Conservation (phyloP, 2,797 vertebrate genomes). For the Phataginus tetradactyla region DNA sequence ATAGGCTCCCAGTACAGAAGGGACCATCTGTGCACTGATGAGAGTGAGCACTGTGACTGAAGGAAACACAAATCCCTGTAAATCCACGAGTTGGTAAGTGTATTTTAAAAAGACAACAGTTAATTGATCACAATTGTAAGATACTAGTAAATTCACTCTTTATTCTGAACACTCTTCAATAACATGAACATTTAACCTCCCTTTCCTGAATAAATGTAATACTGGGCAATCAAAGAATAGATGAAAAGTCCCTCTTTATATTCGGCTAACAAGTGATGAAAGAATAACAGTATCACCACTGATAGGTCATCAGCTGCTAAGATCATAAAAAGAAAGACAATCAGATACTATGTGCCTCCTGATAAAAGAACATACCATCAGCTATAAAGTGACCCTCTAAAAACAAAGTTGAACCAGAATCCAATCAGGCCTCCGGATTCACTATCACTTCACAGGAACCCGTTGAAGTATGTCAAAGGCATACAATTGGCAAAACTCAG, state of each 20-base stretch:
- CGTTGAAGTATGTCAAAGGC: background rate
- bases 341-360: background rate
- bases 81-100: background rate
- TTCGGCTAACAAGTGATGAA: background rate
- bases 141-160: background rate
- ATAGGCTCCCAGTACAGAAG: background rate
- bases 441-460: background rate
- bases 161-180: slow-evolving; percentile 7
- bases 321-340: background rate
- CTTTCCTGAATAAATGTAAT: background rate
- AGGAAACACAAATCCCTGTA: background rate
- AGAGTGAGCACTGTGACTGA: background rate
- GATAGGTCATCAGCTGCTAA: background rate
- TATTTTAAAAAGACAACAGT: background rate
- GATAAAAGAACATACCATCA: background rate
- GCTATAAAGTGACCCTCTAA: background rate
- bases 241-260: background rate
- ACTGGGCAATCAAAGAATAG: background rate
- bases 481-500: background rate
- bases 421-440: background rate
- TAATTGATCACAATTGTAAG: background rate
- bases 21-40: background rate
- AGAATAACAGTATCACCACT: background rate
- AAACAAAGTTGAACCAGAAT: background rate
- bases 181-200: background rate